phyloP scores from a whole-genome alignment of 2,888 invertebrate species.

The Drepana falcataria region DNA sequence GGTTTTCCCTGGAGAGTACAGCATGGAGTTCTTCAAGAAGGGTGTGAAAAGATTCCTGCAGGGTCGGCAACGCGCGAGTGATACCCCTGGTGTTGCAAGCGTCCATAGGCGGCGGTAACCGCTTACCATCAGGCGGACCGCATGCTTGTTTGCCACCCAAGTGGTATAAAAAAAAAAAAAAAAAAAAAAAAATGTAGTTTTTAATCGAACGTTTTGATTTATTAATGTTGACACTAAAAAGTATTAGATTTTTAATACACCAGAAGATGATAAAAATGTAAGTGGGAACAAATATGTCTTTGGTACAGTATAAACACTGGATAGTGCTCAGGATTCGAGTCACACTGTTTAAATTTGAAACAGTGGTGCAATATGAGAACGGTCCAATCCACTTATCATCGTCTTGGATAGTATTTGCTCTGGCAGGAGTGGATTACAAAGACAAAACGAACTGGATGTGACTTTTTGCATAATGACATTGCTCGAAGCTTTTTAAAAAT shows the following conservation, averaged over 20 bases:
- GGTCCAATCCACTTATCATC: slow-evolving; percentile 56
- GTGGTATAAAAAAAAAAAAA: no score
- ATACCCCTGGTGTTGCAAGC: no score
- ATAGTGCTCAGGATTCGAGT: slow-evolving; percentile 13
- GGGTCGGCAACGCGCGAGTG: no score
- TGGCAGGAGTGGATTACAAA: slow-evolving; percentile 20
- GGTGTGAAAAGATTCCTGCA: no score
- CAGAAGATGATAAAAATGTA: background rate
- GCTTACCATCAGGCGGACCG: no score
- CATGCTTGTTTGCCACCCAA: no score
- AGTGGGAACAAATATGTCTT: background rate
- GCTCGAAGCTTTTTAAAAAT: background rate
- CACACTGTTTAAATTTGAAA: slow-evolving; percentile 56
- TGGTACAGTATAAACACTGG: slow-evolving; percentile 8
- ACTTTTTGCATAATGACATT: background rate
- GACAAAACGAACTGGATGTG: slow-evolving; percentile 1
- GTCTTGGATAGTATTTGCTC: slow-evolving; percentile 34
- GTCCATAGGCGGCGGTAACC: no score
- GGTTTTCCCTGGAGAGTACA: no score
- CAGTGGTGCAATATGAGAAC: slow-evolving; percentile 41
- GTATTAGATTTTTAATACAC: background rate
- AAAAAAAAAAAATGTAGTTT: no score
- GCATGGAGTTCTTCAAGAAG: no score
- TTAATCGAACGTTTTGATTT: no score
- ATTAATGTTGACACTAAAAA: no score